Evolutionary conservation across 2,888 invertebrate genomes (phyloP), one percentile per base, ranked within the genome.

Genomic region (Cerastis rubricosa): DNA sequence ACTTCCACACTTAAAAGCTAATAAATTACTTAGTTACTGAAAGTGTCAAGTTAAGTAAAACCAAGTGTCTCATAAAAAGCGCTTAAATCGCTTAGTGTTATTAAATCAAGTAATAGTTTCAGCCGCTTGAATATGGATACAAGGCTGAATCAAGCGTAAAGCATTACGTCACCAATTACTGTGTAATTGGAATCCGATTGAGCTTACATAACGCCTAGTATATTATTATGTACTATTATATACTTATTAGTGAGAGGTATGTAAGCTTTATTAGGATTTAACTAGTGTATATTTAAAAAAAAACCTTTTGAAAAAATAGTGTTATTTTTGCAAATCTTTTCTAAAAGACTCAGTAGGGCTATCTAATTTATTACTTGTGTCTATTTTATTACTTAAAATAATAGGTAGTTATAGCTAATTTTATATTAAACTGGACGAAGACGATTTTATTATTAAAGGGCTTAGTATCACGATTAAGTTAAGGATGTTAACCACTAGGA

Each of bases 101-200:
- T 85, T 84, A 73, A 73, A 77, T 81, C 63, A 74, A 81, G 74
- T 54, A 35, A 59, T 67, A 73, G 65, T 78, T 87, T 73, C 59
- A 72, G 74, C 49, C 40, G 61, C 61, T 51, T 73, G 43, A 74
- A 63, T 74, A 72, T 57, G 59, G 59, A 78, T 51, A 68, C 40
- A 66, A 49, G 51, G 35, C 22, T 70, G 54, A 81, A 74, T 76
- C 63, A 76, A 67, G 67, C 61, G 65, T 74, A 43, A 76, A 67
- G 35, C 43, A n/a, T 68, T 63, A 74, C 71, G 70, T 74, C 72
- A 74, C 70, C 64, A 40, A 8, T 64, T 8, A n/a, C 35, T 51
- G 29, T 71, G 68, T 71, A 71, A 78, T 71, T 68, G 47, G 51
- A 25, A 69, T 66, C 35, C 40, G 22, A 76, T 86, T 66, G 29